Evolutionary conservation across 1,140 invertebrate species (phyloP).

Genomic region (Microvelia longipes): DNA sequence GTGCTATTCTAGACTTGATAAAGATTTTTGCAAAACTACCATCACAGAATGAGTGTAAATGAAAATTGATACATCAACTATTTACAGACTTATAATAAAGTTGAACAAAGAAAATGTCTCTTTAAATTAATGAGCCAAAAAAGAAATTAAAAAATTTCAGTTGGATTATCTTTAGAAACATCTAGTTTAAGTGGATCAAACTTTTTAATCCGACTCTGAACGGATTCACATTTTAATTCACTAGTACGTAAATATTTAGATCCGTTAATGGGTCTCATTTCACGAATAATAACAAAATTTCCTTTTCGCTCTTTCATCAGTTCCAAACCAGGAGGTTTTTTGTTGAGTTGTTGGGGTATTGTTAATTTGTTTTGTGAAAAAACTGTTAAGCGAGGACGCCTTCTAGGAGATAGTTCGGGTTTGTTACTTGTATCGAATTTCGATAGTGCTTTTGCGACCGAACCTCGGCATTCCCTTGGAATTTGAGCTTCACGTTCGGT

Average conservation of each 20-base stretch:
- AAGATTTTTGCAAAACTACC: no score
- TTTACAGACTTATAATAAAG: no score
- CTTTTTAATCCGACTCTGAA: conserved; percentile 35
- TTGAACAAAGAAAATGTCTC: no score
- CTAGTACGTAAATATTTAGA: conserved; percentile 36
- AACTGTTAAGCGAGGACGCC: conserved; percentile 17
- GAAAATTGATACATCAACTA: no score
- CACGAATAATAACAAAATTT: conserved; percentile 38
- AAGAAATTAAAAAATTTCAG: neutral
- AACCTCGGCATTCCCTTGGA: conserved; percentile 34
- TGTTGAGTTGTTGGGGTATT: conserved; percentile 6
- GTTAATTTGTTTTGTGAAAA: conserved; percentile 13
- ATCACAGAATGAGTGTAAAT: no score
- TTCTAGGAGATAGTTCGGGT: conserved; percentile 28
- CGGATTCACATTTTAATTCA: conserved; percentile 39
- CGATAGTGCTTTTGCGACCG: conserved; percentile 35
- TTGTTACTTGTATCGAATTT: conserved; percentile 25
- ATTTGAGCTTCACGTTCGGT: conserved; percentile 26
- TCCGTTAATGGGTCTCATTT: conserved; percentile 33
- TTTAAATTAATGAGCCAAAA: no score
- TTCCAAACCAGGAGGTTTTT: conserved; percentile 19
- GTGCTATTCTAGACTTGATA: no score
- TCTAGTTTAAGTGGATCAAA: conserved; percentile 32
- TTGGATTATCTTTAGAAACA: conserved; percentile 12
- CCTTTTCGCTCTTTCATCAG: conserved; percentile 26